A percentile compares a stretch with the other conserved stretches of the same genome.
phyloP scores from a whole-genome alignment of 92 coral and sea anemone genomes.

The Porites cylindrica region DNA sequence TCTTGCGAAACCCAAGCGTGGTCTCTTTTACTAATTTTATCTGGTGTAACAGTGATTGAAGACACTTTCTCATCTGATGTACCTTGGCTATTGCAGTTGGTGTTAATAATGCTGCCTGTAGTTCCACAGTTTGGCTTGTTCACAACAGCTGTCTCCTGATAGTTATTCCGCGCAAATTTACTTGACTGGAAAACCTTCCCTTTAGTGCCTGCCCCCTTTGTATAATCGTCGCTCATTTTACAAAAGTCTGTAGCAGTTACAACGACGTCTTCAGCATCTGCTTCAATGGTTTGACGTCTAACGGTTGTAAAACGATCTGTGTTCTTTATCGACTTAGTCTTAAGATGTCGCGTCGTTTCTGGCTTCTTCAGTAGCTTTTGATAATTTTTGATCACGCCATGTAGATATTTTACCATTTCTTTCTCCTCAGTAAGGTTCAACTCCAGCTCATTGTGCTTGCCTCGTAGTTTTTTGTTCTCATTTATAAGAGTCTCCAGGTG shows the following conservation, averaged over 20 bases:
- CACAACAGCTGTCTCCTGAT: background rate
- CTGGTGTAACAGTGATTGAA: background rate
- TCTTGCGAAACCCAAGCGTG: background rate
- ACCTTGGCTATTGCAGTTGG: slow-evolving; percentile 15
- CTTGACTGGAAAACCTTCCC: background rate
- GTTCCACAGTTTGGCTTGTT: slow-evolving; percentile 12
- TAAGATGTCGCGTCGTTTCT: slow-evolving; percentile 50
- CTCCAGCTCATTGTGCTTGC: slow-evolving; percentile 73
- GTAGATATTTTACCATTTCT: slow-evolving; percentile 87
- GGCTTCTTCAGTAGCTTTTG: slow-evolving; percentile 76
- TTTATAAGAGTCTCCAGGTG: slow-evolving; percentile 56
- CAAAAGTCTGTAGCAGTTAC: slow-evolving; percentile 1
- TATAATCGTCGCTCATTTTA: slow-evolving; percentile 23
- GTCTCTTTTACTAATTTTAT: background rate
- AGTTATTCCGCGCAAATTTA: background rate
- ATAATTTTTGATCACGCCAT: slow-evolving; percentile 93
- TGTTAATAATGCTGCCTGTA: background rate
- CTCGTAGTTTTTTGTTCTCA: slow-evolving; percentile 82
- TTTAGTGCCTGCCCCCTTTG: background rate
- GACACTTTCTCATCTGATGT: background rate
- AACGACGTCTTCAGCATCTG: slow-evolving; percentile 31
- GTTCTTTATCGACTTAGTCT: slow-evolving; percentile 25
- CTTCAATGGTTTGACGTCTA: background rate
- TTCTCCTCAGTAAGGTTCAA: slow-evolving; percentile 80
- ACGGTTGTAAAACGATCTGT: background rate